phyloP scores from a whole-genome alignment of 1,140 invertebrate species.

The Lutraria rhynchaena region DNA sequence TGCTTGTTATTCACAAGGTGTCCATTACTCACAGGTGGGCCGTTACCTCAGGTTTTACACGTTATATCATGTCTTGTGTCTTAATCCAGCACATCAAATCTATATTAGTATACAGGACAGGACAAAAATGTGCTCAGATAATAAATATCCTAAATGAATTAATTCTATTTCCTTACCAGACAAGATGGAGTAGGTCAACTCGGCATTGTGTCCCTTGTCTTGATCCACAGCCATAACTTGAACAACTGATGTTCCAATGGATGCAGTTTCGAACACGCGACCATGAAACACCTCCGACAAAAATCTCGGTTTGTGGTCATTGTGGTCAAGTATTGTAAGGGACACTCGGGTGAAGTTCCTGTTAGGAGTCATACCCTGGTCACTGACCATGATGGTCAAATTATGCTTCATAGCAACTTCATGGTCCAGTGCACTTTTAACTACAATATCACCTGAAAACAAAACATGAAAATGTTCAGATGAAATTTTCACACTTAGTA shows the following conservation, averaged over 20 bases:
- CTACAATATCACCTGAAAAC: conserved; percentile 84
- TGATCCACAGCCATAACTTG: conserved; percentile 90
- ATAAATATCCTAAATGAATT: no score
- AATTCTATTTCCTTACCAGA: no score
- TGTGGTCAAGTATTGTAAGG: conserved; percentile 92
- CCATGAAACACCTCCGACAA: conserved; percentile 84
- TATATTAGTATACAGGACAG: no score
- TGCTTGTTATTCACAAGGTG: no score
- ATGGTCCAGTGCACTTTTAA: conserved; percentile 89
- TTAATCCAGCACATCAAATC: no score
- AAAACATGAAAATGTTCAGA: no score
- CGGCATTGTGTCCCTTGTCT: conserved; percentile 91
- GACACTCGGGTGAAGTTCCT: conserved; percentile 92
- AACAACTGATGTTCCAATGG: conserved; percentile 83
- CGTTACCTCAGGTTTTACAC: no score
- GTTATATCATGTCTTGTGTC: no score
- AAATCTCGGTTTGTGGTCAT: conserved; percentile 94
- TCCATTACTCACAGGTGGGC: no score
- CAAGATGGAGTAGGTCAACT: conserved; percentile 90
- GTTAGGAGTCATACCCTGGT: conserved; percentile 93
- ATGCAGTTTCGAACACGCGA: conserved; percentile 79
- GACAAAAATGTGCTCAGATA: no score
- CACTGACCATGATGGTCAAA: conserved; percentile 94
- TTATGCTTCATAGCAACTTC: conserved; percentile 92
- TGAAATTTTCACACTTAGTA: no score